Evolutionary conservation across 2,888 invertebrate genomes (phyloP).

Genomic region (Leptarthrus brevirostris): DNA sequence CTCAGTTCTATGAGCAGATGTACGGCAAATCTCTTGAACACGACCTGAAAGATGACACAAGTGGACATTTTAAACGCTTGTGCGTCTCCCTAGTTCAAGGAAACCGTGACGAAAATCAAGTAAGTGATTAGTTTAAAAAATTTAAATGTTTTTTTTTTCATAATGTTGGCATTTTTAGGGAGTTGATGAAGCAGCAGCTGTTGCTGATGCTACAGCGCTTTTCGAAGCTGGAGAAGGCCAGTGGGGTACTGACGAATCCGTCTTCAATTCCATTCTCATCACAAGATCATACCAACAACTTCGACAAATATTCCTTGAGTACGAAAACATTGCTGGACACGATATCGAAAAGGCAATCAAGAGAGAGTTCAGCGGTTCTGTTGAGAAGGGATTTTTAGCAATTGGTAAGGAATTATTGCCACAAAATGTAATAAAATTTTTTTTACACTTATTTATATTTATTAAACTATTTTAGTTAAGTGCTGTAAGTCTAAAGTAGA

Average conservation of each 20-base stretch:
- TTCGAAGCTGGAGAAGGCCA: conserved; percentile 83
- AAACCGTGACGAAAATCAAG: conserved; percentile 87
- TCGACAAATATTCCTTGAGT: conserved; percentile 86
- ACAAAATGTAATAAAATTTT: too few relatives aligned
- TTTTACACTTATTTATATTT: conserved; percentile 32
- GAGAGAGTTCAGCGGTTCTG: conserved; percentile 88
- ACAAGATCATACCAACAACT: conserved; percentile 91
- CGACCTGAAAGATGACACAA: conserved; percentile 91
- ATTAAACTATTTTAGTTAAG: conserved; percentile 73
- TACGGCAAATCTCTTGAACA: conserved; percentile 84
- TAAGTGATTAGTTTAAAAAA: conserved; percentile 50
- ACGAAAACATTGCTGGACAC: conserved; percentile 82
- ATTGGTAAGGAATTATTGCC: conserved; percentile 74
- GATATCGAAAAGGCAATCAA: conserved; percentile 87
- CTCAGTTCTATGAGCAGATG: conserved; percentile 86
- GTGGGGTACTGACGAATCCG: conserved; percentile 92
- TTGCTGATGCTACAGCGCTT: conserved; percentile 84
- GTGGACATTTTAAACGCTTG: conserved; percentile 93
- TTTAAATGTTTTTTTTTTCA: neutral
- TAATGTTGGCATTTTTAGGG: conserved; percentile 66
- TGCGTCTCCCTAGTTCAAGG: conserved; percentile 89
- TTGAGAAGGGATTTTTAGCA: conserved; percentile 87
- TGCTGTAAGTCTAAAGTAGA: conserved; percentile 91
- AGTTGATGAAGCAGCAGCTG: conserved; percentile 82
- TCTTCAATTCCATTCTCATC: conserved; percentile 87